Evolutionary conservation across 2,797 vertebrate species (phyloP), one percentile per base, ranked within the genome.

Genomic region (Sciurus carolinensis): DNA sequence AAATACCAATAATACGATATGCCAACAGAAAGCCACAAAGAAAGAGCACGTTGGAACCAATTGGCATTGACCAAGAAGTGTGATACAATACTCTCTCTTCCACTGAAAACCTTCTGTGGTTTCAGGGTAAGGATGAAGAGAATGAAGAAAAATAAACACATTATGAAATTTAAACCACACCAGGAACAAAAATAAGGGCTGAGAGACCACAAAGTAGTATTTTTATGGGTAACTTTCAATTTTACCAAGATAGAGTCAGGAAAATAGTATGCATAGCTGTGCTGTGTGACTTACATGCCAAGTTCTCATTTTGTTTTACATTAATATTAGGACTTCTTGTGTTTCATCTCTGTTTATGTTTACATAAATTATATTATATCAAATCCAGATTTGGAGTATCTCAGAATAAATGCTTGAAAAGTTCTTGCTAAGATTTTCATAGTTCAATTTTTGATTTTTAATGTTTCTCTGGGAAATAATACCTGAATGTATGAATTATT

Each of bases 121-220:
- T 98, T 98, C 98, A 98, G 36, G 95, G 99, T 98, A 98, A 98
- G 97, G 98, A 98, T 98, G 0, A 90, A 92, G 98, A 97, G 96
- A 98, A 98, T 82, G 24, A 87, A 97, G 59, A 94, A 97, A 98
- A 98, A 76, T 52, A 97, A 91, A 93, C 69, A 81, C 50, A 22
- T 94, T 66, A 84, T 62, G 96, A 96, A 97, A 98, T 91, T 90
- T n/a, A 96, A 98, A 87, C 90, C 89, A 97, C 86, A 95, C 7
- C 7, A 95, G 95, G 91, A 98, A 95, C 95, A 96, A 95, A 97
- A 66, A 66, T 81, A 83, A 2, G 96, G 91, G 44, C 33, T 17
- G 22, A 76, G 81, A 97, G 87, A 93, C 96, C 92, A 95, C 87
- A 81, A 64, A 95, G 54, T 57, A 97, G 62, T 91, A 95, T 33